Evolutionary conservation across 92 coral and sea anemone species (phyloP).

Genomic region (Heliopora coerulea): DNA sequence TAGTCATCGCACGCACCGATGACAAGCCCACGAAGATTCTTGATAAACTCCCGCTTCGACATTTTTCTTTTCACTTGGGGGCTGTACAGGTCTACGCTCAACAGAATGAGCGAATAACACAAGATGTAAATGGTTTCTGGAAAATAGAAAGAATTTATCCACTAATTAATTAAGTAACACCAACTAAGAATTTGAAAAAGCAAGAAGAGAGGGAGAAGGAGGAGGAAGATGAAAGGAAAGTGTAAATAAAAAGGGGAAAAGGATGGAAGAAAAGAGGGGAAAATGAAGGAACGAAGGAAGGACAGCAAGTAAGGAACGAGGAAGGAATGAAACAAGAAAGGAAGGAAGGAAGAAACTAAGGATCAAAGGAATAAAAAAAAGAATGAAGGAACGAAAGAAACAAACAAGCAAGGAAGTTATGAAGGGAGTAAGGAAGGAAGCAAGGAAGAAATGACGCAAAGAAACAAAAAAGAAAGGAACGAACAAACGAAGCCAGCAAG

Average conservation of each 20-base stretch:
- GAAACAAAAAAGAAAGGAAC: background rate
- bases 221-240: too few species aligned
- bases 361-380: background rate
- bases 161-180: too few species aligned
- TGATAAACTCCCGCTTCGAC: constrained; percentile 95
- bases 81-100: constrained; percentile 96
- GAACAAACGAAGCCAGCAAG: background rate
- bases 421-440: too few species aligned
- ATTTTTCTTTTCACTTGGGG: constrained; percentile 97
- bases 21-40: constrained; percentile 90
- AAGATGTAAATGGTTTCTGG: constrained; percentile 86
- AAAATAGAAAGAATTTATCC: background rate
- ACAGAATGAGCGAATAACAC: constrained; percentile 88
- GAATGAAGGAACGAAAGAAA: too few species aligned
- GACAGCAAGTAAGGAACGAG: too few species aligned
- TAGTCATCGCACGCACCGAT: constrained; percentile 79
- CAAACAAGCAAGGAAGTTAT: too few species aligned
- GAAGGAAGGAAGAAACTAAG: background rate
- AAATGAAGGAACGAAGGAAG: too few species aligned
- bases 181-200: too few species aligned
- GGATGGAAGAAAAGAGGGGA: too few species aligned
- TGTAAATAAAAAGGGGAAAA: too few species aligned
- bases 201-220: too few species aligned
- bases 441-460: too few species aligned
- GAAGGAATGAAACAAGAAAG: background rate